Percentiles rank a stretch among this genome's conserved stretches.
These are phyloP conservation scores for Elanus axillaris DNA, from an alignment of 2,113 vertebrate genomes.

Conservation along the genomic window DNA sequence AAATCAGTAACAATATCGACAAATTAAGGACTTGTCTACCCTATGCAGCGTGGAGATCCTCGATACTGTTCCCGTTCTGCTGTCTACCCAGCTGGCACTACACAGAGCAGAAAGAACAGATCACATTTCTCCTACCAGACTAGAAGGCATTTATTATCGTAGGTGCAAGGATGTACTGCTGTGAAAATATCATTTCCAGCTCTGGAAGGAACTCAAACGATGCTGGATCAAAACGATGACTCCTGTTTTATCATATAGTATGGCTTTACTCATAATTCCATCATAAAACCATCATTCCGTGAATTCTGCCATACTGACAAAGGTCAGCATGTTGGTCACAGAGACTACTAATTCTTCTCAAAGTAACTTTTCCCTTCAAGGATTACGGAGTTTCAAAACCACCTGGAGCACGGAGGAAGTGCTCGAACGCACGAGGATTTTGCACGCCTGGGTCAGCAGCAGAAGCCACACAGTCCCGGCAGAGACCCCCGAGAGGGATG, in stretches of 20 bases:
- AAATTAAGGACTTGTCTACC: neutral
- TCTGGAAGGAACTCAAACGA: neutral
- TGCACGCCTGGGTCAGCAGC: neutral
- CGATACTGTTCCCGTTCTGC: neutral
- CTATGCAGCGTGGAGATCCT: neutral
- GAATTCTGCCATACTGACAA: neutral
- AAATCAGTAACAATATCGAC: neutral
- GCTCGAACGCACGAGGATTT: neutral
- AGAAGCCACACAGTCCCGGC: neutral
- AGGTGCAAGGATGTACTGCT: neutral
- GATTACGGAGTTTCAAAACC: neutral
- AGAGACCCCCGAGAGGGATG: neutral
- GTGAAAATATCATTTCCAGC: neutral
- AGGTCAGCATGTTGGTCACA: neutral
- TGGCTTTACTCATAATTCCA: neutral
- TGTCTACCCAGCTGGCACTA: neutral
- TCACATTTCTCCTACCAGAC: neutral
- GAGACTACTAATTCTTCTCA: neutral
- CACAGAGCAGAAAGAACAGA: neutral
- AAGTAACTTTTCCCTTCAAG: neutral
- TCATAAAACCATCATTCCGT: neutral
- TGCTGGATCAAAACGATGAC: neutral
- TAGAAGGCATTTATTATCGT: neutral
- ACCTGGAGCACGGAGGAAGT: rapidly evolving
- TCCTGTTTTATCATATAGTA: neutral